Evolutionary conservation across 2,888 invertebrate genomes (phyloP).

Genomic region (Leptinotarsa peninsularis): DNA sequence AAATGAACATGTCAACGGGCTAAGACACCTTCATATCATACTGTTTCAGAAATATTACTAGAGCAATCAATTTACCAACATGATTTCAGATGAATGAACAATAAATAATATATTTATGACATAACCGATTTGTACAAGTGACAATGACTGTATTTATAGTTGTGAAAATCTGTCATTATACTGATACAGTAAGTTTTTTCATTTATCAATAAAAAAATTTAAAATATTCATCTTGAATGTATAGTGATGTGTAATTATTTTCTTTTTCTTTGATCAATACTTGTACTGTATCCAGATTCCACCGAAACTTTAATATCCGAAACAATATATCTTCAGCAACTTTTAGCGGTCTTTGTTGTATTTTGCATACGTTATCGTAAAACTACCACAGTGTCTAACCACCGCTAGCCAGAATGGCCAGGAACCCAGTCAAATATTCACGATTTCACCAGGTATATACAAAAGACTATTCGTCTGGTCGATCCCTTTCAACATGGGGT

Average conservation of each 20-base stretch:
- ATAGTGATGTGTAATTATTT: neutral
- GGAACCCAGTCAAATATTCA: constrained; percentile 50
- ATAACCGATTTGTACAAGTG: too few species aligned
- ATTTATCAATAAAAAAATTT: too few species aligned
- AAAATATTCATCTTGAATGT: neutral
- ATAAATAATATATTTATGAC: too few species aligned
- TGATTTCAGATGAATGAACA: too few species aligned
- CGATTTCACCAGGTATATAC: constrained; percentile 23
- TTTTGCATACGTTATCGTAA: constrained; percentile 63
- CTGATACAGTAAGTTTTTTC: too few species aligned
- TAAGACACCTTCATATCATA: too few species aligned
- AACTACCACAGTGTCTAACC: constrained; percentile 65
- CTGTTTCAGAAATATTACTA: too few species aligned
- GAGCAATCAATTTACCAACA: too few species aligned
- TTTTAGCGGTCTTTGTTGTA: constrained; percentile 47
- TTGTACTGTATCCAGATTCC: neutral
- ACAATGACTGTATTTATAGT: too few species aligned
- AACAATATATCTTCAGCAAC: constrained; percentile 48
- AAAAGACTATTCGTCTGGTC: constrained; percentile 47
- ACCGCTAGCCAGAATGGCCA: constrained; percentile 61
- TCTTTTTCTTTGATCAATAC: neutral
- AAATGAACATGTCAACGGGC: too few species aligned
- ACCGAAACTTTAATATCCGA: constrained; percentile 44
- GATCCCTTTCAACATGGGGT: constrained; percentile 58
- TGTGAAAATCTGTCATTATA: too few species aligned